Base-by-base conservation (phyloP, 2,888 invertebrate species). In the Drosophila monieri region DNA sequence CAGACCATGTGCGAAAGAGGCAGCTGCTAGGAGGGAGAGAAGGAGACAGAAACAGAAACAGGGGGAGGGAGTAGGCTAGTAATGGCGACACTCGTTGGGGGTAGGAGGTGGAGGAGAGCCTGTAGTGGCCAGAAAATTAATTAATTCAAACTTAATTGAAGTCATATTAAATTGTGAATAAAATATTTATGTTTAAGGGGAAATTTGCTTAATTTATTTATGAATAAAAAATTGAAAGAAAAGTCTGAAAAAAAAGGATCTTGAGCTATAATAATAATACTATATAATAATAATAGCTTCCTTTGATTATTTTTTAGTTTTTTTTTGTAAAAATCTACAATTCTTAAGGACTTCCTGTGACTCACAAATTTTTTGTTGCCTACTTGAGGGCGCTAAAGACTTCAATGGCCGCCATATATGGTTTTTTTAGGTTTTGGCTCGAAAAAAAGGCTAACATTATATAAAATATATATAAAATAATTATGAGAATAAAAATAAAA, bases 21-120 rank as follows among this genome's bases (percentile, higher is more conserved):
- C 12, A 44, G 44, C 12, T 18, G 18, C 23, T n/a, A n/a, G 21
- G 9, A 10, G 18, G 6, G 6, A 48, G 68, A 44, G 27, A 37
- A 14, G 6, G 6, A 48, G 68, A 44, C 21, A 37, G 43, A 56
- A 27, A 56, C 18, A 9, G 35, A 6, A 10, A 15, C 3, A 15
- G 46, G 9, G 43, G 32, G 23, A n/a, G n/a, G n/a, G 6, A n/a
- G 35, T n/a, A 6, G 48, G 30, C 10, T 14, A 41, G 39, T 15
- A 18, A 41, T 41, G 39, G 39, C 39, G 39, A 41, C 39, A 9
- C 39, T 41, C 39, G 39, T 4, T 15, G 18, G 39, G 39, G 39
- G n/a, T 8, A 8, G 14, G 14, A 12, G 37, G 6, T 5, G 37
- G 37, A 6, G 37, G 37, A 6, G 39, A 15, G 39, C 43, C 15